These are phyloP conservation scores for Prosapia bicincta DNA, from an alignment of 2,888 invertebrate genomes.

Conservation along the genomic window DNA sequence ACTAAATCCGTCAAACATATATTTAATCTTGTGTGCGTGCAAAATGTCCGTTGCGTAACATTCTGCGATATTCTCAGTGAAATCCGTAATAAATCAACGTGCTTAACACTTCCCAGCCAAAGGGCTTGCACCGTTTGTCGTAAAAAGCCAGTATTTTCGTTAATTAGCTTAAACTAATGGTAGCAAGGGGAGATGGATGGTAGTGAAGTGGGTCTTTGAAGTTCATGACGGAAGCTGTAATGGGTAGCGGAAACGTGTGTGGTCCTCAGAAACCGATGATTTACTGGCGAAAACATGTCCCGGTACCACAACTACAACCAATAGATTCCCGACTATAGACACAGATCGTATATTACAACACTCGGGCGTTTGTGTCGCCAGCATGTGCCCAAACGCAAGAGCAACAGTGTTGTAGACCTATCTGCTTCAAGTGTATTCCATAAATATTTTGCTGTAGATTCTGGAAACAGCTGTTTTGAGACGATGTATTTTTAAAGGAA, in stretches of 20 bases:
- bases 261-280: slow-evolving; percentile 18
- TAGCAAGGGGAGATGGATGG: not conserved
- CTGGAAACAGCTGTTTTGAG: too few relatives aligned
- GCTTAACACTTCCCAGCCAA: not conserved
- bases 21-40: too few relatives aligned
- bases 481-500: too few relatives aligned
- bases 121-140: not conserved
- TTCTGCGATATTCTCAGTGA: too few relatives aligned
- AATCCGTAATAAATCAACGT: not conserved
- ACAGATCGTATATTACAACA: not conserved
- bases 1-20: too few relatives aligned
- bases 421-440: too few relatives aligned
- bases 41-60: too few relatives aligned
- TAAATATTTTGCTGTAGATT: too few relatives aligned
- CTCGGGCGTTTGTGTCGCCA: not conserved
- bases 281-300: slow-evolving; percentile 3
- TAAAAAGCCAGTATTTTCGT: not conserved
- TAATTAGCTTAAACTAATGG: slow-evolving; percentile 2
- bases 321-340: not conserved
- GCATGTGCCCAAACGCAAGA: not conserved
- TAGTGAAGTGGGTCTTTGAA: slow-evolving; percentile 3
- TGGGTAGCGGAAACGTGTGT: slow-evolving; percentile 16
- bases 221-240: slow-evolving; percentile 18
- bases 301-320: not conserved
- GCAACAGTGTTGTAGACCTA: not conserved